These are phyloP conservation scores for Hydrozoanthus tunicans DNA, from an alignment of 64 coral and sea anemone species.

Conservation along the genomic window DNA sequence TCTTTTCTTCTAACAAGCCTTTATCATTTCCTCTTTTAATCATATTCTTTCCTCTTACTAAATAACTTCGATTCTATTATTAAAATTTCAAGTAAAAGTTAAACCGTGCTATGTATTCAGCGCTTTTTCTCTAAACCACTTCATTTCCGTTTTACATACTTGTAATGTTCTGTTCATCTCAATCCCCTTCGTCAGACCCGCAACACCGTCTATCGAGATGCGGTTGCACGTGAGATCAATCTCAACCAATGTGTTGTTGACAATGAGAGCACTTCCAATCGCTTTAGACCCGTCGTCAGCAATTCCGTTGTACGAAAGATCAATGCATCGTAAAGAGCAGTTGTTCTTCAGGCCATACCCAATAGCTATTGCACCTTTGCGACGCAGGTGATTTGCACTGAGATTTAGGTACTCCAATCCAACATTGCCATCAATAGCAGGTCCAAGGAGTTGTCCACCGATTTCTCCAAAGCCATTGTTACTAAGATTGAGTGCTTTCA, in stretches of 20 bases:
- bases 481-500: constrained; percentile 92
- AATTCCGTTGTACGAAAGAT: constrained; percentile 95
- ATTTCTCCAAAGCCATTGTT: constrained; percentile 77
- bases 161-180: constrained; percentile 72
- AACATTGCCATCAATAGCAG: constrained; percentile 87
- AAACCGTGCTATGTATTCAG: too few relatives aligned
- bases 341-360: constrained; percentile 72
- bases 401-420: constrained; percentile 90
- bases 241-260: constrained; percentile 78
- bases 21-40: too few relatives aligned
- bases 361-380: constrained; percentile 76
- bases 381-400: constrained; percentile 87
- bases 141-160: background rate
- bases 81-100: too few relatives aligned
- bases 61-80: too few relatives aligned
- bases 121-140: background rate
- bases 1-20: too few relatives aligned
- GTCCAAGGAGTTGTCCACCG: constrained; percentile 83
- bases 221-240: constrained; percentile 86
- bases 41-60: too few relatives aligned
- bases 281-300: constrained; percentile 85
- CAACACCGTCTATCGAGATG: constrained; percentile 69
- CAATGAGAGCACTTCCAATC: constrained; percentile 67
- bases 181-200: constrained; percentile 67
- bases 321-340: constrained; percentile 75